Evolutionary conservation across 2,888 invertebrate species (phyloP).

Genomic region (Trisateles emortualis): DNA sequence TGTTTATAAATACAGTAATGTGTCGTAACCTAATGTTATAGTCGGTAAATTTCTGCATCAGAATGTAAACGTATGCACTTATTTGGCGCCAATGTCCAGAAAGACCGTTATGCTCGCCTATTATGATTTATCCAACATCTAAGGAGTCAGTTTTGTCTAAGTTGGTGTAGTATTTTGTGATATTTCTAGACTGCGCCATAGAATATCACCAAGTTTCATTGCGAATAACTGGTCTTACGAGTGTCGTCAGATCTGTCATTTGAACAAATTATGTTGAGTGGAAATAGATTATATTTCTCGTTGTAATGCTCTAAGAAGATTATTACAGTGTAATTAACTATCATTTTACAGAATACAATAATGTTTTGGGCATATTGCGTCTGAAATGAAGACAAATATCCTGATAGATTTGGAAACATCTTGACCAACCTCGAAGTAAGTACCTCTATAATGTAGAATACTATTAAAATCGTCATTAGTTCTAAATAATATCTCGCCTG

Average conservation of each 20-base stretch:
- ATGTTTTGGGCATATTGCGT: conserved; percentile 55
- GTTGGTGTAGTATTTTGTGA: conserved; percentile 29
- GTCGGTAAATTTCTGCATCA: conserved; percentile 32
- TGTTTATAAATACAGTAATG: conserved; percentile 23
- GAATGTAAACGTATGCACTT: conserved; percentile 84
- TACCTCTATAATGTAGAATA: conserved; percentile 56
- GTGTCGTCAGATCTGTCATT: conserved; percentile 85
- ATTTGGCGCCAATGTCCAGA: conserved; percentile 84
- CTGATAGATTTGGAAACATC: conserved; percentile 77
- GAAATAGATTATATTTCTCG: conserved; percentile 56
- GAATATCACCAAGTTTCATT: conserved; percentile 57
- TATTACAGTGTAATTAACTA: conserved; percentile 23
- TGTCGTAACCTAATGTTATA: conserved; percentile 31
- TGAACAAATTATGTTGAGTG: conserved; percentile 66
- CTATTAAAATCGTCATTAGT: conserved; percentile 50
- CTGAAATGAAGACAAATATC: conserved; percentile 77
- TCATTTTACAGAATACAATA: conserved; percentile 63
- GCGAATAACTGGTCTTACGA: conserved; percentile 78
- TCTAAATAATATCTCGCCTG: conserved; percentile 23
- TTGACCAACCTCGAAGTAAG: conserved; percentile 86
- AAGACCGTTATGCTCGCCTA: conserved; percentile 76
- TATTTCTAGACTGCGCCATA: conserved; percentile 39
- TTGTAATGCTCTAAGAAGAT: conserved; percentile 29
- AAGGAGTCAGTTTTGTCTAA: conserved; percentile 39
- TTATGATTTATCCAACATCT: conserved; percentile 39